A percentile compares a stretch with the other conserved stretches of the same genome.
These are phyloP conservation scores for Monodelphis domestica DNA, from an alignment of 2,797 vertebrate genomes.

Conservation along the genomic window DNA sequence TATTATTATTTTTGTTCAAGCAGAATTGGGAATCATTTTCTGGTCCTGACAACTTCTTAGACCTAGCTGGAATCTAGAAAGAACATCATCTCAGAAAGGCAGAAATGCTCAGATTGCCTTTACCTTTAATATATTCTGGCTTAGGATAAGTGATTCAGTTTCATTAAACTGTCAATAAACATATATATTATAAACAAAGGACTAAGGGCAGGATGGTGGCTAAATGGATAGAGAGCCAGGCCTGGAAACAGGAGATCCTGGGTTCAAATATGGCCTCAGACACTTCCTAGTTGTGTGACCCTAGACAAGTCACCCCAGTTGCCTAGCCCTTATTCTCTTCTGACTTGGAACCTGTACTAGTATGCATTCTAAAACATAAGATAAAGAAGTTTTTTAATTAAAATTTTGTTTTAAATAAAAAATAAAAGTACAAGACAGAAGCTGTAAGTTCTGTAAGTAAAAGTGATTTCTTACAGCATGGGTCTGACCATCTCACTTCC, in stretches of 20 bases:
- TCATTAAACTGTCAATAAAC: not conserved
- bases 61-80: slow-evolving; percentile 23
- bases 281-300: too few relatives aligned
- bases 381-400: too few relatives aligned
- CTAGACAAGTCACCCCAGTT: too few relatives aligned
- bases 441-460: not conserved
- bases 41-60: slow-evolving; percentile 26
- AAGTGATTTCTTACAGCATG: not conserved
- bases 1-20: slow-evolving; percentile 52
- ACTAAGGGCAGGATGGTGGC: too few relatives aligned
- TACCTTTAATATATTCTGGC: not conserved
- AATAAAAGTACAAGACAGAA: too few relatives aligned
- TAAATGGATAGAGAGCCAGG: too few relatives aligned
- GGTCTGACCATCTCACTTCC: not conserved
- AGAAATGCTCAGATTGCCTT: not conserved
- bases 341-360: too few relatives aligned
- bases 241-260: too few relatives aligned
- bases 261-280: too few relatives aligned
- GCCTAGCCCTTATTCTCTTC: too few relatives aligned
- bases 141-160: not conserved
- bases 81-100: not conserved
- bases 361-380: too few relatives aligned
- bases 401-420: too few relatives aligned
- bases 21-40: slow-evolving; percentile 60
- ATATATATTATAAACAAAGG: not conserved